Conservation (phyloP, 1,140 invertebrate genomes). For the Drosophila azteca region DNA sequence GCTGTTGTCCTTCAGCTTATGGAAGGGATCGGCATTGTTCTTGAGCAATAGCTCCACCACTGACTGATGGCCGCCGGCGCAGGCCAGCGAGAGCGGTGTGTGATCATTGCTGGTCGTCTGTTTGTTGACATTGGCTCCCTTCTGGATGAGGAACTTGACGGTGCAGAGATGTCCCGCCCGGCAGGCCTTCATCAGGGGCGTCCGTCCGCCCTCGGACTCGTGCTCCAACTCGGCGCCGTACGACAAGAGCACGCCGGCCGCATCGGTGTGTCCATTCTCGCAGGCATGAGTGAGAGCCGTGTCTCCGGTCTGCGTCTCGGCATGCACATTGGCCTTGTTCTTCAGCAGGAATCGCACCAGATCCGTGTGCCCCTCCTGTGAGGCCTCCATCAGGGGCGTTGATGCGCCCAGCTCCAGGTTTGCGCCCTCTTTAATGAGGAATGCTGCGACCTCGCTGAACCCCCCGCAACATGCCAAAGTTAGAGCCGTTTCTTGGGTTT, state of each 20-base stretch:
- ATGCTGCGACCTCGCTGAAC: slow-evolving; percentile 98
- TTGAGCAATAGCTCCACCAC: slow-evolving; percentile 96
- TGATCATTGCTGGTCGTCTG: slow-evolving; percentile 99
- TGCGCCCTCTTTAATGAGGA: slow-evolving; percentile 97
- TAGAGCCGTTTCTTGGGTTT: slow-evolving; percentile 98
- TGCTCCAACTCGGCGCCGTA: slow-evolving; percentile 97
- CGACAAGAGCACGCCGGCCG: slow-evolving; percentile 93
- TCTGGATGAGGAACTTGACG: slow-evolving; percentile 97
- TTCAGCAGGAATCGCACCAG: slow-evolving; percentile 94
- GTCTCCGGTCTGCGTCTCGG: slow-evolving; percentile 96
- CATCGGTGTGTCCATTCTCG: slow-evolving; percentile 98
- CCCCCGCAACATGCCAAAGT: slow-evolving; percentile 98
- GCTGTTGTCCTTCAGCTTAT: slow-evolving; percentile 99
- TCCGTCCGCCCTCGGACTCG: slow-evolving; percentile 96
- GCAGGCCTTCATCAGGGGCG: slow-evolving; percentile 99
- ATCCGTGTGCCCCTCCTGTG: slow-evolving; percentile 98
- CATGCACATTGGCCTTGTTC: slow-evolving; percentile 94
- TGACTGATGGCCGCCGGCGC: slow-evolving; percentile 96
- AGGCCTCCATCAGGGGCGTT: slow-evolving; percentile 98
- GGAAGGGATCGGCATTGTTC: slow-evolving; percentile 96
- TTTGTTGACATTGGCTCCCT: slow-evolving; percentile 96
- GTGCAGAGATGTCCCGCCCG: slow-evolving; percentile 99
- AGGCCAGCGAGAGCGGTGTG: slow-evolving; percentile 98
- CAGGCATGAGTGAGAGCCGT: slow-evolving; percentile 99
- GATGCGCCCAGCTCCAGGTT: slow-evolving; percentile 98